Evolutionary conservation across 1,140 invertebrate genomes (phyloP).

Genomic region (Aphidius ervi): DNA sequence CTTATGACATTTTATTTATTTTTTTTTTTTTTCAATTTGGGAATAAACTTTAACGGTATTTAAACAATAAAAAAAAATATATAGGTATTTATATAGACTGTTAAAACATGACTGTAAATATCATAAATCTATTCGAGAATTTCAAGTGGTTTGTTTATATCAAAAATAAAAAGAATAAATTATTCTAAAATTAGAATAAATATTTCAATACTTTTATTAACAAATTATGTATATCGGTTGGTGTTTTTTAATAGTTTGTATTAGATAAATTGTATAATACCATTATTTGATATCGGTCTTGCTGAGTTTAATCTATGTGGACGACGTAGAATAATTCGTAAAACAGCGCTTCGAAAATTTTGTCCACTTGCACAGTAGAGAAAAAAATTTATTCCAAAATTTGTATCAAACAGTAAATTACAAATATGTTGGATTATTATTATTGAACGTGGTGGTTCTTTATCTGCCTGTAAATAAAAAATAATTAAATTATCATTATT

Average conservation of each 20-base stretch:
- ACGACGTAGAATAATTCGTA: slow-evolving; percentile 40
- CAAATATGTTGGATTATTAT: slow-evolving; percentile 57
- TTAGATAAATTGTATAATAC: slow-evolving; percentile 6
- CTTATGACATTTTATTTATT: no score
- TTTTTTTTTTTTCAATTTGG: no score
- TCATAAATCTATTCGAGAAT: not conserved
- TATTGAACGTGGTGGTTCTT: slow-evolving; percentile 32
- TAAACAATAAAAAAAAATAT: slow-evolving; percentile 7
- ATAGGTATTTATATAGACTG: not conserved
- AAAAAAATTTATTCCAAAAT: slow-evolving; percentile 84
- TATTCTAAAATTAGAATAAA: slow-evolving; percentile 13
- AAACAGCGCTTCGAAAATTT: slow-evolving; percentile 68
- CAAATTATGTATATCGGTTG: slow-evolving; percentile 2
- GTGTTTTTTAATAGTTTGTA: not conserved
- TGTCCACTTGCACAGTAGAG: slow-evolving; percentile 78
- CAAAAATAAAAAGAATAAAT: not conserved
- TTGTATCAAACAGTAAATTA: slow-evolving; percentile 70
- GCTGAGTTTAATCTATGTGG: slow-evolving; percentile 32
- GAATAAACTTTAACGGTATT: not conserved
- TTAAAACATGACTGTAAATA: not conserved
- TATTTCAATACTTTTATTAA: not conserved
- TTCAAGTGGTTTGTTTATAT: slow-evolving; percentile 14
- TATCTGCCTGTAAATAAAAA: slow-evolving; percentile 24
- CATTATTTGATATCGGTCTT: slow-evolving; percentile 18
- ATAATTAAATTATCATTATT: not conserved